Evolutionary conservation across 2,888 invertebrate species (phyloP).

Genomic region (Biston stratarius): DNA sequence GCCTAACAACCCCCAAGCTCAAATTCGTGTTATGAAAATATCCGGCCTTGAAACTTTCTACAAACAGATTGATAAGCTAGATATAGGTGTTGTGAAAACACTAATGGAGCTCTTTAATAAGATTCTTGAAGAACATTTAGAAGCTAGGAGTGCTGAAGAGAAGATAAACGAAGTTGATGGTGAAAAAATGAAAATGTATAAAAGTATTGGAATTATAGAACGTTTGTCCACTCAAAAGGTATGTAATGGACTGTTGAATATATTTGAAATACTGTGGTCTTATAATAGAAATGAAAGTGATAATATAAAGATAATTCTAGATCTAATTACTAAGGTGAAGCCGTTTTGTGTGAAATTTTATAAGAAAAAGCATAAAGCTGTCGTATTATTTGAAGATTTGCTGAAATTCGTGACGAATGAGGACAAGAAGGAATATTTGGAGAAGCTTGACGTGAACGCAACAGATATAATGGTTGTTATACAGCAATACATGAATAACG

Average conservation of each 20-base stretch:
- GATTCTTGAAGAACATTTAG: conserved; percentile 70
- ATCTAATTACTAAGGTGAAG: conserved; percentile 62
- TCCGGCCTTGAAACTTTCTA: conserved; percentile 75
- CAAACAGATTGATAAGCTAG: conserved; percentile 63
- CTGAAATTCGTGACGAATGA: conserved; percentile 53
- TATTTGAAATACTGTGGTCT: conserved; percentile 58
- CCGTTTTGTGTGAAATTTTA: conserved; percentile 62
- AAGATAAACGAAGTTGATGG: conserved; percentile 52
- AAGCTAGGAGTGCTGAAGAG: conserved; percentile 49
- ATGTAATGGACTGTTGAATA: conserved; percentile 68
- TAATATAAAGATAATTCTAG: conserved; percentile 54
- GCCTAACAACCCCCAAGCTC: conserved; percentile 68
- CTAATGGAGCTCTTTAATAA: conserved; percentile 69
- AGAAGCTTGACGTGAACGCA: conserved; percentile 50
- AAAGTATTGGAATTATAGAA: conserved; percentile 71
- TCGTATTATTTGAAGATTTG: conserved; percentile 55
- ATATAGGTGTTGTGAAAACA: conserved; percentile 54
- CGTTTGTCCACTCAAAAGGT: conserved; percentile 59
- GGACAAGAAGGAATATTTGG: conserved; percentile 48
- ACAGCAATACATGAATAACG: conserved; percentile 57
- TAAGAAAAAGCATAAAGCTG: conserved; percentile 55
- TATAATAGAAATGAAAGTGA: conserved; percentile 51
- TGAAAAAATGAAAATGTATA: conserved; percentile 59
- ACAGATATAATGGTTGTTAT: conserved; percentile 53
- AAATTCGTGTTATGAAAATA: conserved; percentile 70